Evolutionary conservation across 1,140 invertebrate genomes (phyloP), one percentile per base, ranked within the genome.

Genomic region (Aplysia californica): DNA sequence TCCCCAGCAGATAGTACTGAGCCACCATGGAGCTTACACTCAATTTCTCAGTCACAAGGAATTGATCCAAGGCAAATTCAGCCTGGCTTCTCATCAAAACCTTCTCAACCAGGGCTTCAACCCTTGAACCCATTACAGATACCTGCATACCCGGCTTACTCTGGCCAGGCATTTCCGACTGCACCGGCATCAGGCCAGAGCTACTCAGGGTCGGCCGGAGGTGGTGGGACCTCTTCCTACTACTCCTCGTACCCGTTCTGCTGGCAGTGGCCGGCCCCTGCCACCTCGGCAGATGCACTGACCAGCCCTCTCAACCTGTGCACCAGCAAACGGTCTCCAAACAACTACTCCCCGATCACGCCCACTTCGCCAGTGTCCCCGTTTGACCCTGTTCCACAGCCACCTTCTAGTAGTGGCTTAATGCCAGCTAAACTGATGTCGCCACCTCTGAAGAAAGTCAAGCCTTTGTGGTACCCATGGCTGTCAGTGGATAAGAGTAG

Each of bases 391-490:
- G n/a, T n/a, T n/a, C n/a, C n/a, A n/a, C n/a, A n/a, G n/a, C n/a
- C n/a, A n/a, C n/a, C n/a, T n/a, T n/a, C n/a, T n/a, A n/a, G n/a
- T n/a, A n/a, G n/a, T n/a, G n/a, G n/a, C n/a, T n/a, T n/a, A n/a
- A n/a, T n/a, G n/a, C n/a, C n/a, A n/a, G n/a, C n/a, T n/a, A n/a
- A n/a, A n/a, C n/a, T n/a, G n/a, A n/a, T 73, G 4, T 38, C 58
- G 38, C 58, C 55, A 18, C 70, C 55, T 58, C 1, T 23, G 35
- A 73, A 73, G 23, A 23, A 39, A 39, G 4, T 39, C 18, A 75
- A 75, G 31, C 59, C 72, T 3, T 50, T 75, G 4, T 75, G 72
- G 72, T 75, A 75, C 33, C 72, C 72, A 18, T 75, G 72, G 72
- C 56, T 75, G 23, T 61, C 68, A 70, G 50, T 56, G 3, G 50